phyloP scores from a whole-genome alignment of 2,888 invertebrate species.

The Adela reaumurella region DNA sequence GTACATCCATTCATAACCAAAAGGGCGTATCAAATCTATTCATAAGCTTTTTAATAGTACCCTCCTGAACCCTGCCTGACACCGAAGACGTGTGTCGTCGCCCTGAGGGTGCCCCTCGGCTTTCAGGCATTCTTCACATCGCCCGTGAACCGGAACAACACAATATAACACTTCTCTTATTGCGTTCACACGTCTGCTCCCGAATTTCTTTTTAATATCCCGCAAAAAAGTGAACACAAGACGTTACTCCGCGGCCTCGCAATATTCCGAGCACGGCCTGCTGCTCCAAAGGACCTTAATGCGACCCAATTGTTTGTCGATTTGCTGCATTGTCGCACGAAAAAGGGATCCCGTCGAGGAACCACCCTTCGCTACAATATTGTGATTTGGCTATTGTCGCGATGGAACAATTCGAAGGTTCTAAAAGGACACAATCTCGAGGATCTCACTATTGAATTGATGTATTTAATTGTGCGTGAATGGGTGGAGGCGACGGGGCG shows the following conservation, averaged over 20 bases:
- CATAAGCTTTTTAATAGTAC: neutral
- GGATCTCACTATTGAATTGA: conserved; percentile 17
- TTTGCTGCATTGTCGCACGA: conserved; percentile 11
- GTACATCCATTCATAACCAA: neutral
- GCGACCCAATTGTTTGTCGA: conserved; percentile 29
- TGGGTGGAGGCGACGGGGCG: conserved; percentile 18
- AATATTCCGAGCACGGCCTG: neutral
- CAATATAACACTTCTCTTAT: neutral
- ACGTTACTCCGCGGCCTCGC: neutral
- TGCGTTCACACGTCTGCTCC: neutral
- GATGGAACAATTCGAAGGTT: conserved; percentile 1
- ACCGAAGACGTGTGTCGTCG: neutral
- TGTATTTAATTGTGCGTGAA: conserved; percentile 38
- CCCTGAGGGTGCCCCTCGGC: neutral
- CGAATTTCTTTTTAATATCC: neutral
- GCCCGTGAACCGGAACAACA: neutral
- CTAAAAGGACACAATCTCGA: conserved; percentile 3
- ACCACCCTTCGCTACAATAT: conserved; percentile 4
- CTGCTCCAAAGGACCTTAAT: conserved; percentile 19
- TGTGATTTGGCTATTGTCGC: conserved; percentile 16
- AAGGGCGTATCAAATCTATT: neutral
- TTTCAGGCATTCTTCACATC: neutral
- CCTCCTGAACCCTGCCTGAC: neutral
- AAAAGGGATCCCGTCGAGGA: neutral
- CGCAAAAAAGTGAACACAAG: neutral